These are phyloP conservation scores for Panzeria rudis DNA, from an alignment of 2,888 invertebrate species.

Conservation along the genomic window DNA sequence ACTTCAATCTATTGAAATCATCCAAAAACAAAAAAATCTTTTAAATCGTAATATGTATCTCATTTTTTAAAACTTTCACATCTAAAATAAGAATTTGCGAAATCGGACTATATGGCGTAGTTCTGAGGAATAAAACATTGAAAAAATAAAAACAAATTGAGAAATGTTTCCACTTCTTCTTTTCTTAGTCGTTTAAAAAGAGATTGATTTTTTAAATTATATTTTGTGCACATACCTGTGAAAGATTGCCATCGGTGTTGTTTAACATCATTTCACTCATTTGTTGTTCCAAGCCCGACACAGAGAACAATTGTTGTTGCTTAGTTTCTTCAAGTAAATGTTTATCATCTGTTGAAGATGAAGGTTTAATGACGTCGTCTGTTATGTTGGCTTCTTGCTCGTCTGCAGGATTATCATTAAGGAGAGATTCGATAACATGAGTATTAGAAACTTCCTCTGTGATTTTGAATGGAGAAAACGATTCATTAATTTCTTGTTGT, in stretches of 20 bases:
- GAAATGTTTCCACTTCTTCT: too few relatives aligned
- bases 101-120: too few relatives aligned
- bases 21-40: too few relatives aligned
- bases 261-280: constrained; percentile 61
- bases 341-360: constrained; percentile 77
- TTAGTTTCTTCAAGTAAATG: constrained; percentile 79
- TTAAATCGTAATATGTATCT: too few relatives aligned
- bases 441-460: constrained; percentile 70
- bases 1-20: too few relatives aligned
- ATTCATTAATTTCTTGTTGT: constrained; percentile 50
- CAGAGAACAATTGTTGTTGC: constrained; percentile 72
- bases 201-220: background rate
- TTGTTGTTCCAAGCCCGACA: constrained; percentile 56
- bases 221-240: constrained; percentile 73
- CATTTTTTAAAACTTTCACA: too few relatives aligned
- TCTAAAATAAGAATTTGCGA: too few relatives aligned
- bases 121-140: too few relatives aligned
- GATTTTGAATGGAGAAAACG: constrained; percentile 35
- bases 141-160: too few relatives aligned
- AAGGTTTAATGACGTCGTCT: constrained; percentile 53
- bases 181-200: too few relatives aligned
- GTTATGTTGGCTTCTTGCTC: background rate
- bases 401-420: background rate
- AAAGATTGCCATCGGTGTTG: constrained; percentile 71
- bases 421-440: constrained; percentile 64